phyloP scores from a whole-genome alignment of 2,113 vertebrate species.

The Neolamprologus hecqui region DNA sequence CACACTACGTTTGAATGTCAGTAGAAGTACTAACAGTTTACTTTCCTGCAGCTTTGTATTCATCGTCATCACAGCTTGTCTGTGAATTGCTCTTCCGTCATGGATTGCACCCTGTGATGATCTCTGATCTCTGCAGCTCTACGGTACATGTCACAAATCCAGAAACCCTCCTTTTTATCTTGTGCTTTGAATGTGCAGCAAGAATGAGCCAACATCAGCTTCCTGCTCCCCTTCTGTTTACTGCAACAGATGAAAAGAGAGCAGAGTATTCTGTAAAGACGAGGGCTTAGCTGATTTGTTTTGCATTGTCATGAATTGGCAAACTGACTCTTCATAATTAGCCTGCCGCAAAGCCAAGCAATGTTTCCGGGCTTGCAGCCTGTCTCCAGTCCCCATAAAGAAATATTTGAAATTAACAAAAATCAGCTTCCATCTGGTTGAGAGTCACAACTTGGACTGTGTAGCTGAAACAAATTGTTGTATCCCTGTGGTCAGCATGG shows the following conservation, averaged over 20 bases:
- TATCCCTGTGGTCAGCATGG: background rate
- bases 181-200: background rate
- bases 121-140: background rate
- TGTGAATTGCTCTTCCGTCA: constrained; percentile 17
- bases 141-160: constrained; percentile 4
- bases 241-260: background rate
- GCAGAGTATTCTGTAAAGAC: background rate
- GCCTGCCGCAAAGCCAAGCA: background rate
- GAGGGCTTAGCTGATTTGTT: background rate
- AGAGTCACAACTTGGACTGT: background rate
- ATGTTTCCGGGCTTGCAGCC: background rate
- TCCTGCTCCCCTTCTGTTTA: constrained; percentile 2
- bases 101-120: background rate
- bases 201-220: constrained; percentile 14
- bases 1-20: background rate
- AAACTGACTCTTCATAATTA: background rate
- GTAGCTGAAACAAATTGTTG: constrained; percentile 34
- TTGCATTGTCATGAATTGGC: background rate
- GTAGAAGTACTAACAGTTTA: background rate
- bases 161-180: background rate
- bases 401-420: background rate
- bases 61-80: background rate
- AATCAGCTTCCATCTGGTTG: background rate
- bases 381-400: background rate
- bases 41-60: background rate